Evolutionary conservation across 2,113 vertebrate species (phyloP), one percentile per base, ranked within the genome.

Genomic region (Boulengeromyrus knoepffleri): DNA sequence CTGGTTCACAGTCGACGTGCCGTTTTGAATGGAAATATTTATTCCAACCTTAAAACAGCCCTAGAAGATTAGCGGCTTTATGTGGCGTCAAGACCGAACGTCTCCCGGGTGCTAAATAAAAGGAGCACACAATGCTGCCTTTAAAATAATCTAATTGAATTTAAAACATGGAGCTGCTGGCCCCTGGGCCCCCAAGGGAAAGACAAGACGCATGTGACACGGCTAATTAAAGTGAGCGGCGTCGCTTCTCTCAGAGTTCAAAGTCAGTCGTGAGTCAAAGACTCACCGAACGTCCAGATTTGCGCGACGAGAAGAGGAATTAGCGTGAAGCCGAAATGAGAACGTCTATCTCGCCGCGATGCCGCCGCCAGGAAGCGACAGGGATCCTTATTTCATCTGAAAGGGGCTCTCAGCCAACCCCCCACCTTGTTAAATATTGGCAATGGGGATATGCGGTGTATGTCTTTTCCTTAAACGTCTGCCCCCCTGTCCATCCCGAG

Each of bases 121-220:
- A 36, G 74, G 36, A 42, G 36, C 15, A 19, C 36, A 80, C 74
- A 80, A 80, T 42, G 4, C 74, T 80, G 74, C 74, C 36, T 42
- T 80, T 80, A 39, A 42, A 80, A 80, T 80, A 80, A 80, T 80
- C 36, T 80, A 80, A 80, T 39, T 80, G 74, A 80, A 80, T 80
- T 80, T 42, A 80, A 80, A 80, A 80, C 42, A 42, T 19, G 31
- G 74, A 6, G 36, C 74, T 42, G 74, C 74, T 39, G 74, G 31
- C 74, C 74, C 74, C 36, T 8, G 74, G 74, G 36, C 74, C 17
- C n/a, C 36, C 31, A 12, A 19, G 36, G 74, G 5, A 42, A 19
- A 42, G 36, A 80, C 31, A 42, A 19, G 74, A 19, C 13, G 17
- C 36, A 19, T 19, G 74, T 42, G 36, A 19, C 31, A 80, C 36